Conservation (phyloP, 1,140 invertebrate species). For the Frieseomelitta varia region DNA sequence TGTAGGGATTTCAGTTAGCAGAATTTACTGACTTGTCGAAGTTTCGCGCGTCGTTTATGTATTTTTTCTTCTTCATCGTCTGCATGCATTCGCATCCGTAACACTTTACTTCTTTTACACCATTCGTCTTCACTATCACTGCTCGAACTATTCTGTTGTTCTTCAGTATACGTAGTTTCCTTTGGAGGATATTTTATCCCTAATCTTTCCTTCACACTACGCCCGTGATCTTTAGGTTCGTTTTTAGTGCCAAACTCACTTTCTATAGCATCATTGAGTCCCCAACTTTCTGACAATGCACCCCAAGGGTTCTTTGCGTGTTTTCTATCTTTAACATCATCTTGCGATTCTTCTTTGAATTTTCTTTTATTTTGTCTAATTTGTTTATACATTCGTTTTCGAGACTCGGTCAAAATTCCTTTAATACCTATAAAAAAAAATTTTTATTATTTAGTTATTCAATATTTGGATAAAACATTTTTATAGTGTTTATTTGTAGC, state of each 20-base stretch:
- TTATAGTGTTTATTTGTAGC: not conserved
- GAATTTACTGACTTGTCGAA: slow-evolving; percentile 57
- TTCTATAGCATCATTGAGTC: slow-evolving; percentile 84
- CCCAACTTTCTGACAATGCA: slow-evolving; percentile 86
- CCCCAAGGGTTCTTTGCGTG: slow-evolving; percentile 88
- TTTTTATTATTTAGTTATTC: not conserved
- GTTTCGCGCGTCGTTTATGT: slow-evolving; percentile 71
- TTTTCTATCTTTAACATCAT: slow-evolving; percentile 75
- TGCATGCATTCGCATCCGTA: slow-evolving; percentile 93
- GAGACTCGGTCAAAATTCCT: slow-evolving; percentile 83
- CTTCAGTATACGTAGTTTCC: not conserved
- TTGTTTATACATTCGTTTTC: slow-evolving; percentile 79
- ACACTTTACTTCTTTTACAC: slow-evolving; percentile 85
- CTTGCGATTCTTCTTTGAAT: slow-evolving; percentile 74
- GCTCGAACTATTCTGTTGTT: slow-evolving; percentile 66
- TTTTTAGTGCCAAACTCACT: slow-evolving; percentile 79
- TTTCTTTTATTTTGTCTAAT: slow-evolving; percentile 62
- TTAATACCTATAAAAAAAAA: slow-evolving; percentile 76
- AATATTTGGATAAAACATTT: slow-evolving; percentile 16
- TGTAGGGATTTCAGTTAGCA: not conserved
- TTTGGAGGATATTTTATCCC: slow-evolving; percentile 69
- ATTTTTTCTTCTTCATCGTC: slow-evolving; percentile 90
- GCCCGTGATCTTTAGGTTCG: slow-evolving; percentile 44
- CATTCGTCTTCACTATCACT: slow-evolving; percentile 82
- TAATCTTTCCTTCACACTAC: slow-evolving; percentile 76